Evolutionary conservation across 2,113 vertebrate species (phyloP), one percentile per base, ranked within the genome.

Genomic region (Chauna torquata): DNA sequence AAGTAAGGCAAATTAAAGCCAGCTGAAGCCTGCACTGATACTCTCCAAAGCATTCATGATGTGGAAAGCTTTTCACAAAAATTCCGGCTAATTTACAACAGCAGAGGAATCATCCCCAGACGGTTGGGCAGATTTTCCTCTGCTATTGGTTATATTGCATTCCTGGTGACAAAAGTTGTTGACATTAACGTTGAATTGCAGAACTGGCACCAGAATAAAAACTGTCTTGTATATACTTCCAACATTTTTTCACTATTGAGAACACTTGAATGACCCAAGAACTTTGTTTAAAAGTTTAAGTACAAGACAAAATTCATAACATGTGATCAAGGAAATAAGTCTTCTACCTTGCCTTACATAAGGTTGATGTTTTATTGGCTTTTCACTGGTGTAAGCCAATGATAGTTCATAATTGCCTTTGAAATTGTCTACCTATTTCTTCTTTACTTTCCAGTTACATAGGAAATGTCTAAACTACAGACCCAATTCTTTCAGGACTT

Each of bases 11-110:
- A 89, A 87, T 28, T 54, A 87, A 96, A 93, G 85, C 52, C 90
- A 88, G 76, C 74, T 61, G 58, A 90, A 22, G 49, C 36, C 78
- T 74, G 38, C 0, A 0, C 19, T 27, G 80, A 84, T 80, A 69
- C 36, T 86, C 76, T 88, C 38, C 69, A 75, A 90, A 86, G 66
- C 47, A 57, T 49, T 95, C 34, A 49, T 5, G 0, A 68, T 44
- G 61, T 32, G 40, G 69, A 75, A 96, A 49, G 69, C 54, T 77
- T 40, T 94, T 76, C 72, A 61, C 22, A 69, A 91, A 52, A 86
- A 82, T 79, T 72, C 52, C 45, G 62, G 32, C 77, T 64, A 72
- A 95, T 84, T 93, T 86, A 65, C 88, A 96, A 81, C n/a, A 91
- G 90, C 22, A 59, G 45, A 74, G 16, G 58, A 90, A 76, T 34